These are phyloP conservation scores for Hanleya hanleyi DNA, from an alignment of 2,888 invertebrate genomes.

Conservation along the genomic window DNA sequence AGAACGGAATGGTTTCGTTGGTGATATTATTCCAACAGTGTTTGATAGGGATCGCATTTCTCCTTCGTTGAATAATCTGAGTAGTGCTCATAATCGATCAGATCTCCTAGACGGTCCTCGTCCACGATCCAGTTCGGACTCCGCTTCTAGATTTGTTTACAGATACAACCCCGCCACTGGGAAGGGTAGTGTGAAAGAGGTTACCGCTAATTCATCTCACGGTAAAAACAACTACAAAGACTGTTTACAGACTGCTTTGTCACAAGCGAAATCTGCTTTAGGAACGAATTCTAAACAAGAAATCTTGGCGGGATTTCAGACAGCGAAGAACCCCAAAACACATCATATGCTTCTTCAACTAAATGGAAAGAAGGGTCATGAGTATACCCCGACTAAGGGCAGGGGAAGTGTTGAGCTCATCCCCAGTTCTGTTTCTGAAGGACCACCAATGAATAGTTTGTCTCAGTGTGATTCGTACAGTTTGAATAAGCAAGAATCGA, in stretches of 20 bases:
- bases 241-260: neutral
- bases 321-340: neutral
- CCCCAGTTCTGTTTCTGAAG: neutral
- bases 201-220: neutral
- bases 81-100: neutral
- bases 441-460: neutral
- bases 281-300: neutral
- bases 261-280: neutral
- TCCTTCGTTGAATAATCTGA: neutral
- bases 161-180: conserved; percentile 6
- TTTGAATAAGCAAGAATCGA: neutral
- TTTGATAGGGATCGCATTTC: neutral
- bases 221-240: neutral
- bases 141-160: neutral
- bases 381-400: neutral
- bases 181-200: conserved; percentile 1
- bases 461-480: conserved; percentile 1
- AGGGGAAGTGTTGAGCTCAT: neutral
- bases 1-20: neutral
- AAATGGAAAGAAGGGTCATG: neutral
- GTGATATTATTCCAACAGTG: neutral
- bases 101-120: neutral
- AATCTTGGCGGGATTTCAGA: neutral
- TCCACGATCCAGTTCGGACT: conserved; percentile 2
- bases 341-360: neutral